Base-by-base conservation (phyloP, 2,797 vertebrate genomes). In the Gymnothorax javanicus region DNA sequence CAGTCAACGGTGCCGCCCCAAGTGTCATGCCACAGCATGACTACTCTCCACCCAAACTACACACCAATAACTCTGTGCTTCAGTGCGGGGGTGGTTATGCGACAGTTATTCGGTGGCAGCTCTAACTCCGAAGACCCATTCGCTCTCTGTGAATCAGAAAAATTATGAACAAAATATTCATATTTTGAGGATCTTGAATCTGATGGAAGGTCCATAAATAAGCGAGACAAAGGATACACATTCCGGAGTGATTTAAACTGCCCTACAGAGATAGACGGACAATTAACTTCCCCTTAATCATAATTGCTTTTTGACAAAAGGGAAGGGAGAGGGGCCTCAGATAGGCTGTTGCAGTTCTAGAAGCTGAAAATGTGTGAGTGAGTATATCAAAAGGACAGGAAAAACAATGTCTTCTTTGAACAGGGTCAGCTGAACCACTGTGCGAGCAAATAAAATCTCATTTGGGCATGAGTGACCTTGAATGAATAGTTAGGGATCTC, bases 231-330 rank as follows among this genome's bases (percentile, higher is more conserved):
- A 79, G 75, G 75, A 79, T 52, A 11, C 75, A 23, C 75, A 56
- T 79, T 79, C 75, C 50, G 54, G 75, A 79, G n/a, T 54, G 50
- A 54, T 54, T 52, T 17, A 75, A 54, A 54, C 50, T 9, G 75
- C 50, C 52, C 75, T 79, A 79, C 75, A 79, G 54, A 79, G 75
- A 79, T 17, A 77, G 20, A 54, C 4, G 50, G 50, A 79, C 50
- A 79, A 79, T 79, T 92, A 93, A 93, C 92, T 91, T 93, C 93
- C 92, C 93, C 90, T 86, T 25, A 93, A 90, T 95, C 92, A 90
- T 95, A 95, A 95, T 95, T 93, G 93, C n/a, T 95, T 93, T 92
- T 92, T 96, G 95, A 96, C 96, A 94, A 93, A 94, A 94, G 93
- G 95, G 94, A 95, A 95, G 93, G 90, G 91, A 85, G 91, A 93